These are phyloP conservation scores for Mormyrops attenuatus DNA, from an alignment of 2,797 vertebrate species.

Conservation along the genomic window DNA sequence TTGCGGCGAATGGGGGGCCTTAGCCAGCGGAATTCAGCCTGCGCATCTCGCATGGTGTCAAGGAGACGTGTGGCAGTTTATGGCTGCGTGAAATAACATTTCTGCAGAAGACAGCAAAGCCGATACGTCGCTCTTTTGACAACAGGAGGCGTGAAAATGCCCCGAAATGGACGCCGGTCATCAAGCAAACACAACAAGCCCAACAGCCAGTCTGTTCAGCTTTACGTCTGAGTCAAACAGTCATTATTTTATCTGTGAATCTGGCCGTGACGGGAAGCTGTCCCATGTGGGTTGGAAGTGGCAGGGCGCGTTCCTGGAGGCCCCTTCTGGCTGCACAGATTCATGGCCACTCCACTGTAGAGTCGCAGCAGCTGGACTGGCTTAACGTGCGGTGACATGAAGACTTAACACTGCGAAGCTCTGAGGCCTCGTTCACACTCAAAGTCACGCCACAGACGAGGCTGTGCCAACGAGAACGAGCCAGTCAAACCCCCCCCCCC, in stretches of 20 bases:
- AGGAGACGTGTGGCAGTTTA: neutral
- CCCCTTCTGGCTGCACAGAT: neutral
- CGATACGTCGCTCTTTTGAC: neutral
- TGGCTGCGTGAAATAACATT: neutral
- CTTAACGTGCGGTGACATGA: neutral
- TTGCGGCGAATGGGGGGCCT: neutral
- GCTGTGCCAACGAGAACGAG: neutral
- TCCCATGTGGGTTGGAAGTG: neutral
- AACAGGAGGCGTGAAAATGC: neutral
- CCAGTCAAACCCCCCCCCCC: neutral
- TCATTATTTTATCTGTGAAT: neutral
- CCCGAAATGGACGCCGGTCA: neutral
- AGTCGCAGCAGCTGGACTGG: neutral
- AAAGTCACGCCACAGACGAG: neutral
- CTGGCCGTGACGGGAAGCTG: neutral
- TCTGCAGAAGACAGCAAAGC: neutral
- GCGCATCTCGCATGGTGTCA: neutral
- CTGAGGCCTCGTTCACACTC: neutral
- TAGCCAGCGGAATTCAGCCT: neutral
- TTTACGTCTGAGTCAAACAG: neutral
- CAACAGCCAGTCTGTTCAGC: neutral
- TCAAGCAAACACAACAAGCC: neutral
- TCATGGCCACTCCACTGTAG: neutral
- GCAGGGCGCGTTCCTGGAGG: neutral
- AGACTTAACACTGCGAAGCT: neutral